Evolutionary conservation across 2,797 vertebrate genomes (phyloP), one percentile per base, ranked within the genome.

Genomic region (Acanthopagrus latus): DNA sequence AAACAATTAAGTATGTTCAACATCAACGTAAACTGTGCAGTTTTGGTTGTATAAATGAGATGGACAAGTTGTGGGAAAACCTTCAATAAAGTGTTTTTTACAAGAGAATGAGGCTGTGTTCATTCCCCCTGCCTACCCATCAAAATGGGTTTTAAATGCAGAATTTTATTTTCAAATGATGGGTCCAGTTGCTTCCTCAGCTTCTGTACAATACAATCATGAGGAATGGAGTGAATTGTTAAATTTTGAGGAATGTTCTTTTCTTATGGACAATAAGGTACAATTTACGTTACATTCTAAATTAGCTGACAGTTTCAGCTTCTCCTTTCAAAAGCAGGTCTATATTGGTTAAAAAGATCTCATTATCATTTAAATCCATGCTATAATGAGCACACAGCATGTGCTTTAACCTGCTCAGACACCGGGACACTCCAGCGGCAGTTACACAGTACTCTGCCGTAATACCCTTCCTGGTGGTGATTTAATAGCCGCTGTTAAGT

Each of bases 401-500:
- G 77, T 29, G 76, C 55, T 64, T 73, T 55, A 70, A 83, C 75
- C 78, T 70, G 83, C 71, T 74, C 68, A 71, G 74, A 56, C 72
- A 62, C 29, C 64, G 33, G 50, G 60, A 73, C 66, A 25, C 76
- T 78, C 66, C 70, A 54, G 81, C 71, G 33, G 74, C 63, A 59
- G 57, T 62, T 75, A 50, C 44, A 51, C 52, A 51, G 25, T 29
- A 72, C 62, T 73, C 66, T 27, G 71, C 41, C 6, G 65, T 84
- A 84, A 86, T 78, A 71, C 58, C 38, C 71, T 69, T 85, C 57
- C 67, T 84, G 81, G 76, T 23, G 57, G 77, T 71, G 74, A 80
- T 67, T 90, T 87, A 87, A 83, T 64, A 79, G 81, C 56, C 41
- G 16, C 68, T 43, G 81, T 82, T 86, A 85, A 85, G 79, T 86